phyloP scores from a whole-genome alignment of 2,113 vertebrate species.

The Caretta caretta region DNA sequence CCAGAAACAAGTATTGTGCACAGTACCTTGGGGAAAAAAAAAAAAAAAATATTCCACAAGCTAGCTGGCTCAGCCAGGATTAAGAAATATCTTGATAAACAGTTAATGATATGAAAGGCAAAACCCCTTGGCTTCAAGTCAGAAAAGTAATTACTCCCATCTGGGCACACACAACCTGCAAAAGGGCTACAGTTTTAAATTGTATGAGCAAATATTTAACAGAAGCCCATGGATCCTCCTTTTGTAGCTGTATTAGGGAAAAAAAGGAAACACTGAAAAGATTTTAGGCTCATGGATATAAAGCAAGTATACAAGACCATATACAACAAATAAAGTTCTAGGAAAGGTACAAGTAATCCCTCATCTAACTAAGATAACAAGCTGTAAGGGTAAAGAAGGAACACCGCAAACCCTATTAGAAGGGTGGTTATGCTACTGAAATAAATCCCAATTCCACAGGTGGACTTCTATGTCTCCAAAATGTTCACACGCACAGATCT shows the following conservation, averaged over 20 bases:
- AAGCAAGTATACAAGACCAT: background rate
- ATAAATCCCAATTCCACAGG: background rate
- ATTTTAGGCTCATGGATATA: background rate
- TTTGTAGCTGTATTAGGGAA: background rate
- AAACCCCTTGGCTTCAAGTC: constrained; percentile 60
- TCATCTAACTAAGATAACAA: background rate
- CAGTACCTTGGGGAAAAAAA: background rate
- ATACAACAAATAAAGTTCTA: background rate
- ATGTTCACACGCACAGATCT: background rate
- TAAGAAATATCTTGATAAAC: constrained; percentile 76
- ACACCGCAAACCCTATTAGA: background rate
- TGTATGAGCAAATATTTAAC: constrained; percentile 34
- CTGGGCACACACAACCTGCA: constrained; percentile 39
- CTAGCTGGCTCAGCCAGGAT: constrained; percentile 67
- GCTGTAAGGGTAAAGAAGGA: background rate
- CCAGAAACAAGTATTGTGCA: constrained; percentile 47
- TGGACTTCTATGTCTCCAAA: background rate
- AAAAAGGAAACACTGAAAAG: background rate
- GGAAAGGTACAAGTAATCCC: background rate
- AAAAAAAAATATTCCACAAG: constrained; percentile 52
- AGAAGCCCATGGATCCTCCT: constrained; percentile 3
- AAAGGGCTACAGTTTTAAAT: constrained; percentile 52
- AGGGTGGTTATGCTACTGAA: background rate
- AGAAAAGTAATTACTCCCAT: constrained; percentile 71
- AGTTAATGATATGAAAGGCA: constrained; percentile 71